Conservation (phyloP, 2,113 vertebrate genomes). For the Oryzias curvinotus region DNA sequence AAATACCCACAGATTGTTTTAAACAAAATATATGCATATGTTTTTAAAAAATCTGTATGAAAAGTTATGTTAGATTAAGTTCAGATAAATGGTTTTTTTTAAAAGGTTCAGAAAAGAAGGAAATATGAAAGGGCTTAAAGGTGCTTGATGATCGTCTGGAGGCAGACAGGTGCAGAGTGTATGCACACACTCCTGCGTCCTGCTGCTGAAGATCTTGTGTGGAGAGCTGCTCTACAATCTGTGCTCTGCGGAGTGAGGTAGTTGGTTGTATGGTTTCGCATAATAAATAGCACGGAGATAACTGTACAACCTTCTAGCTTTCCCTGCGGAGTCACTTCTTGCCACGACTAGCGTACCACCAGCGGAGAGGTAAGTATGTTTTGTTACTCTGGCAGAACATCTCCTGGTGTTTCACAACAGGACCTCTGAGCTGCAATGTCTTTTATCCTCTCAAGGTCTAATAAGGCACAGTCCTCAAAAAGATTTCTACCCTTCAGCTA, state of each 20-base stretch:
- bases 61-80: no score
- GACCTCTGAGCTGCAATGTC: constrained; percentile 20
- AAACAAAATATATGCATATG: no score
- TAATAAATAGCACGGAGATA: constrained; percentile 84
- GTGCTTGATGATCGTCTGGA: constrained; percentile 22
- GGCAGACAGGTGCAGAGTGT: constrained; percentile 32
- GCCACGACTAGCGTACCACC: constrained; percentile 52
- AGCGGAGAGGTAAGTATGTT: constrained; percentile 69
- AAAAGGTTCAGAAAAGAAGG: constrained; percentile 5
- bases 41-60: no score
- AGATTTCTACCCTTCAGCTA: constrained; percentile 7
- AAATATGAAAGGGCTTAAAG: constrained; percentile 4
- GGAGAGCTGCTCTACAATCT: constrained; percentile 59
- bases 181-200: constrained; percentile 36
- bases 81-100: no score
- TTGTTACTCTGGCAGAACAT: constrained; percentile 31
- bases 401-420: constrained; percentile 46
- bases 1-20: no score
- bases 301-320: constrained; percentile 87
- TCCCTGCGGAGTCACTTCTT: constrained; percentile 80
- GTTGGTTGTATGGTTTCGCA: constrained; percentile 87
- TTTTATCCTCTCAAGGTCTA: constrained; percentile 34
- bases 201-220: constrained; percentile 56
- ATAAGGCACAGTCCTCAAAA: constrained; percentile 23
- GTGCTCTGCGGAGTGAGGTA: constrained; percentile 83